A percentile compares a stretch with the other conserved stretches of the same genome.
phyloP scores from a whole-genome alignment of 2,797 vertebrate genomes.

The Premnoplex brunnescens region DNA sequence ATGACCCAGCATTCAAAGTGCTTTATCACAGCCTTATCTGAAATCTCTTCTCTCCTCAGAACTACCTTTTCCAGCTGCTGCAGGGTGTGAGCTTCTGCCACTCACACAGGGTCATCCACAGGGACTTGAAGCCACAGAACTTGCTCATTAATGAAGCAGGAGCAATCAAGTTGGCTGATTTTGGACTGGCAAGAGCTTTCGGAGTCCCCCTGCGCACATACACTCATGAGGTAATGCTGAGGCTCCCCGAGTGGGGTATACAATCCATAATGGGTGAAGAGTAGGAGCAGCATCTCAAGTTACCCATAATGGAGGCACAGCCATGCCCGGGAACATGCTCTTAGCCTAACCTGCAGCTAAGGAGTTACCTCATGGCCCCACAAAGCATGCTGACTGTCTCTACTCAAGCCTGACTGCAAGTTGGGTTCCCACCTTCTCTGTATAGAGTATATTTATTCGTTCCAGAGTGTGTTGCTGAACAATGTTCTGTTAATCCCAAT shows the following conservation, averaged over 20 bases:
- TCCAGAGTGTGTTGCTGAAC: neutral
- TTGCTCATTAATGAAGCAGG: slow-evolving; percentile 77
- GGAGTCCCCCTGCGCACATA: slow-evolving; percentile 78
- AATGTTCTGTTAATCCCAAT: neutral
- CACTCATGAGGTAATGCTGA: slow-evolving; percentile 74
- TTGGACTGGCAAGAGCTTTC: slow-evolving; percentile 78
- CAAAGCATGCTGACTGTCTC: neutral
- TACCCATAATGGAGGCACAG: neutral
- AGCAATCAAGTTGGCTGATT: slow-evolving; percentile 80
- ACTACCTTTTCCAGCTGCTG: slow-evolving; percentile 78
- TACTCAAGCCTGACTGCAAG: neutral
- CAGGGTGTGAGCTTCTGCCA: slow-evolving; percentile 81
- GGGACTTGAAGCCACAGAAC: slow-evolving; percentile 80
- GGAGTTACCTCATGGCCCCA: neutral
- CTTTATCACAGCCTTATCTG: neutral
- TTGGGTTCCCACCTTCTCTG: neutral
- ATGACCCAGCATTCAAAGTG: neutral
- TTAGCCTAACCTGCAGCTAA: neutral
- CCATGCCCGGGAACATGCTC: neutral
- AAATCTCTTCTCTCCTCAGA: slow-evolving; percentile 63
- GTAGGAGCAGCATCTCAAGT: neutral
- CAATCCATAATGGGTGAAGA: neutral
- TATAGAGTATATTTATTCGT: neutral
- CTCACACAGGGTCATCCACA: slow-evolving; percentile 78
- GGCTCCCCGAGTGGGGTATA: neutral